phyloP scores from a whole-genome alignment of 2,888 invertebrate genomes.

The Apoderus coryli region DNA sequence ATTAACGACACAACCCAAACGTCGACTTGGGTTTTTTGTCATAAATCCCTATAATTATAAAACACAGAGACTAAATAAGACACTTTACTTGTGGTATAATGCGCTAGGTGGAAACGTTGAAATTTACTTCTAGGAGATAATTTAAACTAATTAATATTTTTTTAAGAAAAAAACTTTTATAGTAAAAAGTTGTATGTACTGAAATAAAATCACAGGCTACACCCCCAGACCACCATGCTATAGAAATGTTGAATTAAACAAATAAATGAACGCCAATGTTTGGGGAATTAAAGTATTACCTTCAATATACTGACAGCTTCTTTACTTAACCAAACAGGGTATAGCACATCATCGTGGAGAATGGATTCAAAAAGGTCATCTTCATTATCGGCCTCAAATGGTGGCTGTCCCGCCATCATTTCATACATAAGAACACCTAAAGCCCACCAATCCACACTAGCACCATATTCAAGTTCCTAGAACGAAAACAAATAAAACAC shows the following conservation, averaged over 20 bases:
- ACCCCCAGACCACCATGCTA: too few relatives aligned
- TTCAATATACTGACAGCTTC: conserved; percentile 73
- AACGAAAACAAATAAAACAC: too few relatives aligned
- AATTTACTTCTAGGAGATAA: too few relatives aligned
- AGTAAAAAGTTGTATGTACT: too few relatives aligned
- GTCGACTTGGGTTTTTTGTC: conserved; percentile 90
- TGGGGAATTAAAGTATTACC: too few relatives aligned
- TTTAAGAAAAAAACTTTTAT: too few relatives aligned
- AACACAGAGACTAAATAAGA: neutral
- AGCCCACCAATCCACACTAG: conserved; percentile 93
- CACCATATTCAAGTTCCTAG: conserved; percentile 52
- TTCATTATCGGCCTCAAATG: conserved; percentile 99
- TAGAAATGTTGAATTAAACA: too few relatives aligned
- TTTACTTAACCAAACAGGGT: conserved; percentile 91
- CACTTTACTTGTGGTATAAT: too few relatives aligned
- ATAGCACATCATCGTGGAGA: conserved; percentile 93
- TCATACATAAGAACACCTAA: conserved; percentile 97
- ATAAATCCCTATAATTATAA: conserved; percentile 61
- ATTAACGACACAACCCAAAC: conserved; percentile 75
- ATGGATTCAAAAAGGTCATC: conserved; percentile 98
- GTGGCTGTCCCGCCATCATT: conserved; percentile 99
- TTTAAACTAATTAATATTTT: too few relatives aligned
- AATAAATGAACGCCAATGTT: too few relatives aligned
- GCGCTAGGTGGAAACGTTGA: too few relatives aligned
- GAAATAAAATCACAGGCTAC: too few relatives aligned